Evolutionary conservation across 2,888 invertebrate species (phyloP).

Genomic region (Hyposoter didymator): DNA sequence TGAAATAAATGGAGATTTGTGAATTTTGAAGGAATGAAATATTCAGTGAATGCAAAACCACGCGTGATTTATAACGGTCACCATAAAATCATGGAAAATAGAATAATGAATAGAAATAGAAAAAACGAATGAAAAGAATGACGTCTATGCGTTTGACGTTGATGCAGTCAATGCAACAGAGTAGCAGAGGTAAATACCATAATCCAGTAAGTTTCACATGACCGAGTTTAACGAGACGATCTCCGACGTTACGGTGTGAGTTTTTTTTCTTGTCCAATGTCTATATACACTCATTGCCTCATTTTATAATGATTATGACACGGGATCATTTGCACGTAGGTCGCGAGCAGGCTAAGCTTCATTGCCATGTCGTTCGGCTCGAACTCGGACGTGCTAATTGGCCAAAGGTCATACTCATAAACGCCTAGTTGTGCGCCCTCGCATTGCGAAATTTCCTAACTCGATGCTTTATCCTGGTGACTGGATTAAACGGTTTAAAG

Average conservation of each 20-base stretch:
- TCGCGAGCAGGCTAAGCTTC: slow-evolving; percentile 62
- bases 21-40: not conserved
- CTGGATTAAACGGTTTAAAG: slow-evolving; percentile 24
- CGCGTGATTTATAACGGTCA: not conserved
- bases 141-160: slow-evolving; percentile 19
- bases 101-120: slow-evolving; percentile 12
- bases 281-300: slow-evolving; percentile 62
- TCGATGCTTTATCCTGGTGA: slow-evolving; percentile 37
- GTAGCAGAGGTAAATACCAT: slow-evolving; percentile 37
- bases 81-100: not conserved
- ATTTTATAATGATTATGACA: slow-evolving; percentile 74
- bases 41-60: slow-evolving; percentile 1
- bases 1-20: not conserved
- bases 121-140: slow-evolving; percentile 19
- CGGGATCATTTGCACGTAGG: slow-evolving; percentile 76
- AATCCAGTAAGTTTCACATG: slow-evolving; percentile 76
- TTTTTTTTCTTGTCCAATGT: slow-evolving; percentile 14
- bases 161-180: slow-evolving; percentile 36
- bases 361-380: slow-evolving; percentile 66
- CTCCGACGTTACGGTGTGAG: slow-evolving; percentile 38
- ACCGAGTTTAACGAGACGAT: slow-evolving; percentile 75
- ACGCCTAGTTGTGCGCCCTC: slow-evolving; percentile 73
- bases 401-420: slow-evolving; percentile 81
- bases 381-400: slow-evolving; percentile 75
- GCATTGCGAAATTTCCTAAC: slow-evolving; percentile 38